A percentile compares a stretch with the other conserved stretches of the same genome.
Conservation (phyloP, 2,113 vertebrate genomes). For the Brachyistius frenatus region DNA sequence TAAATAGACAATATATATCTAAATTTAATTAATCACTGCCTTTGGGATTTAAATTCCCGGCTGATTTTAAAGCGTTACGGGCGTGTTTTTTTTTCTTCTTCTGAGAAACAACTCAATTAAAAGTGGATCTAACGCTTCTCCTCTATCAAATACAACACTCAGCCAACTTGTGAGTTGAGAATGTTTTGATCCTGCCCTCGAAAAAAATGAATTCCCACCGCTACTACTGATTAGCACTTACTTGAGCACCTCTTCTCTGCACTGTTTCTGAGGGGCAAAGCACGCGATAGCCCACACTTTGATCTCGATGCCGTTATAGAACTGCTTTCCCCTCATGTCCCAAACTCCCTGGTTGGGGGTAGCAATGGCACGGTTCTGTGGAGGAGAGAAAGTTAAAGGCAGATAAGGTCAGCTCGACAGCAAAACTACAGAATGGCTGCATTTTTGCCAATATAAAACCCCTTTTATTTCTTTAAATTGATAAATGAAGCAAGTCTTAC, state of each 20-base stretch:
- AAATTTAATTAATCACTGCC: not conserved
- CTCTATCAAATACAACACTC: not conserved
- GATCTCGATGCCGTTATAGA: conserved; percentile 99
- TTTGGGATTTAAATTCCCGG: not conserved
- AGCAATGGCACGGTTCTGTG: conserved; percentile 97
- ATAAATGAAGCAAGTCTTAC: conserved; percentile 72
- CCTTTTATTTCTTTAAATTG: conserved; percentile 5
- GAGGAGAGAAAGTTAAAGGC: conserved; percentile 11
- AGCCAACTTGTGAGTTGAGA: not conserved
- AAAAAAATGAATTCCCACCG: conserved; percentile 1
- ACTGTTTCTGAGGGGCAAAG: conserved; percentile 99
- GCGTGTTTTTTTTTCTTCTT: not conserved
- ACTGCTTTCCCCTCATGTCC: conserved; percentile 99
- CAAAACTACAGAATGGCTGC: not conserved
- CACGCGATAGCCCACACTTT: conserved; percentile 99
- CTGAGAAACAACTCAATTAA: conserved; percentile 12
- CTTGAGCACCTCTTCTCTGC: conserved; percentile 99
- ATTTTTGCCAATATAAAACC: not conserved
- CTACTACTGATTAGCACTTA: conserved; percentile 80
- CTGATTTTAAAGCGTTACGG: not conserved
- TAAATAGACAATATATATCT: too few relatives aligned
- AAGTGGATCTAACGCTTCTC: not conserved
- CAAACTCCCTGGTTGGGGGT: conserved; percentile 99
- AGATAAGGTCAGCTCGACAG: conserved; percentile 19
- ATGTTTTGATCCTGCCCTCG: not conserved